Percentiles rank a stretch among this genome's conserved stretches.
These are phyloP conservation scores for Esox niger DNA, from an alignment of 2,113 vertebrate species.

Conservation along the genomic window DNA sequence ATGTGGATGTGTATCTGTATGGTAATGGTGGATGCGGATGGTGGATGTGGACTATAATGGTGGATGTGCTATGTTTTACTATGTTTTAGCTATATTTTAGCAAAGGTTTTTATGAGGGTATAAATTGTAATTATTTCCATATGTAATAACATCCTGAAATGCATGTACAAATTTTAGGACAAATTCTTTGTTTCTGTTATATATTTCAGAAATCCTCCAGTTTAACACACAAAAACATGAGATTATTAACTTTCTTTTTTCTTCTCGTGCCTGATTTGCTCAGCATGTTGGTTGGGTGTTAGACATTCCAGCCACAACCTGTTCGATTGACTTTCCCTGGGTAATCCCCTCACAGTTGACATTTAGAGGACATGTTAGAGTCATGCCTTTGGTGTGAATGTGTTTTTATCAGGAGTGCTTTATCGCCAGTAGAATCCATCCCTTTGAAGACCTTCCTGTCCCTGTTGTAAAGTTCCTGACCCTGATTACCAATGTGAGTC, in stretches of 20 bases:
- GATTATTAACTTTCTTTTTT: conserved; percentile 20
- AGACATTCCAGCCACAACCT: conserved; percentile 48
- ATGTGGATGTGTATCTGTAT: too few species aligned
- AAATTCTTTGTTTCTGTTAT: too few species aligned
- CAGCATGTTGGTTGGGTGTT: conserved; percentile 14
- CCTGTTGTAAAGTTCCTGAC: conserved; percentile 64
- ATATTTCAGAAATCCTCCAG: too few species aligned
- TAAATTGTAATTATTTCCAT: too few species aligned
- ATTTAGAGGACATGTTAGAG: conserved; percentile 62
- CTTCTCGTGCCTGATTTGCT: conserved; percentile 12
- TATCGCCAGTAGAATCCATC: conserved; percentile 53
- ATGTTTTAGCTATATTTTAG: too few species aligned
- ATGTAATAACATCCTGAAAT: too few species aligned
- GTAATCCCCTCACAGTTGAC: conserved; percentile 57
- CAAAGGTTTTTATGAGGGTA: too few species aligned
- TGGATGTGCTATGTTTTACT: too few species aligned
- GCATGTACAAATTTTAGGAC: too few species aligned
- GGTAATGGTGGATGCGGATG: too few species aligned
- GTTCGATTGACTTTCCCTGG: conserved; percentile 53
- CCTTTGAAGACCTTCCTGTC: conserved; percentile 64
- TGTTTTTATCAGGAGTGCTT: conserved; percentile 41
- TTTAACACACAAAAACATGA: conserved; percentile 35
- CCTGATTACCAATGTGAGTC: conserved; percentile 45
- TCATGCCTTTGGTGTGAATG: conserved; percentile 53
- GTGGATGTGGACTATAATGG: too few species aligned